Base-by-base conservation (phyloP, 2,888 invertebrate genomes). In the Drosophila paranaensis region DNA sequence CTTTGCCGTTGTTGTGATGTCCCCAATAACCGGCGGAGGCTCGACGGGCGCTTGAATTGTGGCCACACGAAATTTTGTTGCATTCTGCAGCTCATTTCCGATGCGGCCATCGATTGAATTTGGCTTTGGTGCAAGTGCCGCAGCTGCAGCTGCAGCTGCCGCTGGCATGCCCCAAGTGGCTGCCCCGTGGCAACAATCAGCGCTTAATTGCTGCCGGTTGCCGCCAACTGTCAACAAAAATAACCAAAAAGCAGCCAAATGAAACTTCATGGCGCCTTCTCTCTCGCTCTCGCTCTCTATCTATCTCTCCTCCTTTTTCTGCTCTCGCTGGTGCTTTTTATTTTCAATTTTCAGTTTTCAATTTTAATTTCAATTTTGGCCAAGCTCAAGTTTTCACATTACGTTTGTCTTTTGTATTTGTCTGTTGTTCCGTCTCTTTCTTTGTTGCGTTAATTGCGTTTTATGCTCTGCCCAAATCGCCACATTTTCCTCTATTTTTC, bases 221-320 rank as follows among this genome's bases (percentile, higher is more conserved):
- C 77, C 82, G 72, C 90, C 81, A 85, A 91, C 87, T 85, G 89
- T 90, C 90, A 91, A 79, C 81, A 89, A 80, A 81, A 92, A 81
- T 79, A 91, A 81, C 88, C 91, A 90, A 86, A 90, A 82, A 77
- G 88, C 73, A 77, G 87, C 75, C 81, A 84, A 82, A 68, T 81
- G 78, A 81, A 91, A 89, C 81, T 88, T 83, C 90, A 90, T 90
- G 78, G 78, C 83, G 82, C 61, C 75, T 58, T 54, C 46, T 65
- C 11, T 8, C 30, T 16, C 27, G 4, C 13, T 14, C 25, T 37
- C 35, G 63, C 53, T 56, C 40, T 66, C 20, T 2, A 16, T 40
- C 13, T 37, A 11, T 67, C 55, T 37, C 39, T 43, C 62, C 39
- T 45, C 2, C 25, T 25, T 14, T 25, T 13, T 42, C 10, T 9